Evolutionary conservation across 2,888 invertebrate species (phyloP).

Genomic region (Diabrotica balteata): DNA sequence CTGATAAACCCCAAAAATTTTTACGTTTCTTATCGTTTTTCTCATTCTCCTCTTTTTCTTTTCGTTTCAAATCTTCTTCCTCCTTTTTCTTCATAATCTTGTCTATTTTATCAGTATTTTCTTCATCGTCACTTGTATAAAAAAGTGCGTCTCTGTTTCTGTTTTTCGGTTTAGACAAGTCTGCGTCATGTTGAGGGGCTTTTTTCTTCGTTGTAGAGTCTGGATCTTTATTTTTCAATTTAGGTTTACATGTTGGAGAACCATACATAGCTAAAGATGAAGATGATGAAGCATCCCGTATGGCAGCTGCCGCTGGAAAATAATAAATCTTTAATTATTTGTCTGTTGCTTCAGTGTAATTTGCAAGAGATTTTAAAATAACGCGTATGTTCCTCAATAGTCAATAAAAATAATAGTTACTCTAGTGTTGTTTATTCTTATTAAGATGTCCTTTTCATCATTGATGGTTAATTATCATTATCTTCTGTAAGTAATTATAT

Average conservation of each 20-base stretch:
- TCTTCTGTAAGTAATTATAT: too few species aligned
- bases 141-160: constrained; percentile 47
- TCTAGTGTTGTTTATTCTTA: too few species aligned
- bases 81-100: constrained; percentile 44
- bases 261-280: constrained; percentile 33
- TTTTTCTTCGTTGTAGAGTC: constrained; percentile 28
- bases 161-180: constrained; percentile 26
- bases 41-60: constrained; percentile 35
- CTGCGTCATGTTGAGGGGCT: constrained; percentile 15
- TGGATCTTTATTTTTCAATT: constrained; percentile 36
- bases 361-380: too few species aligned
- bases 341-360: too few species aligned
- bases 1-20: constrained; percentile 34
- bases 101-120: constrained; percentile 47
- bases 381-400: too few species aligned
- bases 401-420: too few species aligned
- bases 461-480: too few species aligned
- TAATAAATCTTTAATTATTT: background rate
- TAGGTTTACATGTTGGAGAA: constrained; percentile 45
- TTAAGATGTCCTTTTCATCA: too few species aligned
- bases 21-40: constrained; percentile 40
- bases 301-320: constrained; percentile 62
- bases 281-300: constrained; percentile 55
- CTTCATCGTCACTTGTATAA: constrained; percentile 48
- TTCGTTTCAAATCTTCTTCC: constrained; percentile 24